Evolutionary conservation across 2,797 vertebrate species (phyloP), one percentile per base, ranked within the genome.

Genomic region (Cichlasoma orientale): DNA sequence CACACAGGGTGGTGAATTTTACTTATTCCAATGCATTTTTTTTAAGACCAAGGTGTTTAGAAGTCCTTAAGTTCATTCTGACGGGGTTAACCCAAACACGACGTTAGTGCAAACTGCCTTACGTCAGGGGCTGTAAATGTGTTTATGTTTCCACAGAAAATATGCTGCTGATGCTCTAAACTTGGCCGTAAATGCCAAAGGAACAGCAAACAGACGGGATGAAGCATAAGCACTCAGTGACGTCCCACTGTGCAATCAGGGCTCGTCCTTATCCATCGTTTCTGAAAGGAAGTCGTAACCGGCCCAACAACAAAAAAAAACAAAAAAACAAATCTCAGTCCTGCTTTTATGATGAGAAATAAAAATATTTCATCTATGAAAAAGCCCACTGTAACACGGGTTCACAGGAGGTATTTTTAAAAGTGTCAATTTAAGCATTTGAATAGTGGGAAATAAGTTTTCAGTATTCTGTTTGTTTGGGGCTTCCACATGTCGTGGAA

Each of bases 151-250:
- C 19, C 36, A 14, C 10, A 36, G 74, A 44, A 68, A 70, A 57
- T 68, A 44, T 71, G 47, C 29, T 9, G 25, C 6, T 7, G 52
- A 61, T 21, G 79, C 75, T 61, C 63, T 56, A 69, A 79, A 86
- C 55, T 18, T 56, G 71, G 63, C 58, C 58, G 52, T n/a, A 66
- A 72, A 57, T 21, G 55, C 19, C 53, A 36, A 4, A 44, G 12
- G 27, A 47, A 44, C 33, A 55, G 55, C 72, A 56, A 76, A 23
- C 75, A 75, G 73, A 53, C 76, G 56, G 33, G 44, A 21, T n/a
- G 41, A 78, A 25, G 57, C 57, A 63, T 13, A 55, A 63, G 50
- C 18, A 13, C 16, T 16, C 19, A 16, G 25, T 38, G 36, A 27
- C 58, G 27, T 47, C 61, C 23, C 44, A 3, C 61, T 10, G 2